Conservation (phyloP, 2,113 vertebrate species). For the Hyperopisus bebe region DNA sequence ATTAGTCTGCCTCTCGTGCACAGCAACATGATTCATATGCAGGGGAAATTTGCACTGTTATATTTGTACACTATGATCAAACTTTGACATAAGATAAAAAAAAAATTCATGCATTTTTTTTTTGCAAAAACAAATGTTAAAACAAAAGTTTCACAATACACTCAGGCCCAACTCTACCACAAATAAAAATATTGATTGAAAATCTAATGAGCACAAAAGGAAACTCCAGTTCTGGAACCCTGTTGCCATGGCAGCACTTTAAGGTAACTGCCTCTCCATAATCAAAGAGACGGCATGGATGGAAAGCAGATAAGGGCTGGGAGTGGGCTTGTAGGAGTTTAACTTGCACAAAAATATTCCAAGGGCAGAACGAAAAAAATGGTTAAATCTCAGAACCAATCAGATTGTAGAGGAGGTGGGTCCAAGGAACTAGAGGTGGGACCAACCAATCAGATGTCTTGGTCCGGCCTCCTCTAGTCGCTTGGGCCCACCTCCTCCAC, state of each 20-base stretch:
- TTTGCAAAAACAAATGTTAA: neutral
- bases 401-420: too few relatives aligned
- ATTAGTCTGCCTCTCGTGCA: neutral
- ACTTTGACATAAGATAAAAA: neutral
- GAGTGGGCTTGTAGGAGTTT: neutral
- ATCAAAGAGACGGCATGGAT: neutral
- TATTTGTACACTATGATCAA: neutral
- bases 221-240: slow-evolving; percentile 34
- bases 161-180: neutral
- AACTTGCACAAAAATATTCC: too few relatives aligned
- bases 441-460: too few relatives aligned
- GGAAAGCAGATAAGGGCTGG: neutral
- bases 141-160: neutral
- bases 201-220: slow-evolving; percentile 31
- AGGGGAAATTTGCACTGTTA: neutral
- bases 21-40: neutral
- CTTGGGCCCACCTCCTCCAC: too few relatives aligned
- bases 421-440: too few relatives aligned
- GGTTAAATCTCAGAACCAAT: too few relatives aligned
- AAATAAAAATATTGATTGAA: slow-evolving; percentile 21
- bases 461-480: too few relatives aligned
- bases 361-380: too few relatives aligned
- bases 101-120: too few relatives aligned
- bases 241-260: slow-evolving; percentile 38
- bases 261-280: neutral